A percentile compares a stretch with the other conserved stretches of the same genome.
Evolutionary conservation across 2,888 invertebrate species (phyloP).

Genomic region (Nebria brevicollis): DNA sequence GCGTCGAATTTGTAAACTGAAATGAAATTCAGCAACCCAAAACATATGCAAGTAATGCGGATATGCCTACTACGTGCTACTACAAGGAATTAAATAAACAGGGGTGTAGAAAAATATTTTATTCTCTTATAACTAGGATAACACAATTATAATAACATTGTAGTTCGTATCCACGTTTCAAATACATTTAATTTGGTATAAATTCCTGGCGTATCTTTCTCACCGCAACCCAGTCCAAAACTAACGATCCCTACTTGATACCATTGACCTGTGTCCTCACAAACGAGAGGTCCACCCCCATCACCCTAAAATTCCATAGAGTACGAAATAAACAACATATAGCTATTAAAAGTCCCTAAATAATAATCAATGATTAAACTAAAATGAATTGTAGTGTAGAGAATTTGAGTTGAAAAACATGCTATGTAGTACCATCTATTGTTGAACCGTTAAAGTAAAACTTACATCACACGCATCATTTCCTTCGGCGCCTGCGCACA

Average conservation of each 20-base stretch:
- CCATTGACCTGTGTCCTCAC: constrained; percentile 42
- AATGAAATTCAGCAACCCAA: neutral
- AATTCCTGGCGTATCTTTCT: constrained; percentile 39
- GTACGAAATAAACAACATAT: neutral
- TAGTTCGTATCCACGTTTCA: constrained; percentile 34
- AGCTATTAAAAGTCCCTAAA: too few species aligned
- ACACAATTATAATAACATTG: constrained; percentile 19
- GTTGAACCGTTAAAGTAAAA: neutral
- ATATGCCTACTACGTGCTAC: neutral
- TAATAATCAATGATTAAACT: too few species aligned
- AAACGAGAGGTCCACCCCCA: constrained; percentile 39
- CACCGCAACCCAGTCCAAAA: constrained; percentile 41
- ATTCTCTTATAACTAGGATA: constrained; percentile 2
- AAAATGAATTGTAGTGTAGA: neutral
- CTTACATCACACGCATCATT: constrained; percentile 43
- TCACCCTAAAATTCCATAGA: constrained; percentile 31
- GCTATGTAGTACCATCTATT: neutral
- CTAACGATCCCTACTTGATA: constrained; percentile 42
- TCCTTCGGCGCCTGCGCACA: constrained; percentile 39
- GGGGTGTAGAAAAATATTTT: constrained; percentile 6
- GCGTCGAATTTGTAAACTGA: neutral
- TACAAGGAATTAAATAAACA: neutral
- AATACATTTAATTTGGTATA: constrained; percentile 42
- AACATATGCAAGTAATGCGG: neutral
- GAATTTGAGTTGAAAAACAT: neutral